Conservation (phyloP, 2,113 vertebrate species). For the Lampris incognitus region DNA sequence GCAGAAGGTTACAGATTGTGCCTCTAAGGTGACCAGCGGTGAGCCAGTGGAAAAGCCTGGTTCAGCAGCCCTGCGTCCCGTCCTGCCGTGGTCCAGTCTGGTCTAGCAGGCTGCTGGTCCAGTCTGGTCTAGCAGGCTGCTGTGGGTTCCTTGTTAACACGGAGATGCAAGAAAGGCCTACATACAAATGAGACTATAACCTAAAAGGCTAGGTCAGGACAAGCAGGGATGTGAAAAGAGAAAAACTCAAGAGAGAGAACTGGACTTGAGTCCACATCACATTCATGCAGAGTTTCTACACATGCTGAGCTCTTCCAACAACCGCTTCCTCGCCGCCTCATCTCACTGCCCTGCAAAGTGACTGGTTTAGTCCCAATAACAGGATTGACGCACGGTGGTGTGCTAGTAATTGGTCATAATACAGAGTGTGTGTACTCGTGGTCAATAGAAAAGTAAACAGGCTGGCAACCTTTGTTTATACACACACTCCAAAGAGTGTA, state of each 20-base stretch:
- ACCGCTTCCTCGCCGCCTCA: not conserved
- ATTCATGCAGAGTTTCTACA: slow-evolving; percentile 63
- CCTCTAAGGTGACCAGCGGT: not conserved
- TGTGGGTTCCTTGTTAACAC: too few species aligned
- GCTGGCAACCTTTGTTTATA: slow-evolving; percentile 12
- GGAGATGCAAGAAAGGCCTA: not conserved
- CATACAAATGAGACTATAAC: not conserved
- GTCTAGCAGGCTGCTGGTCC: not conserved
- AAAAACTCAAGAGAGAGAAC: slow-evolving; percentile 4
- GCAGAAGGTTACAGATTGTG: too few species aligned
- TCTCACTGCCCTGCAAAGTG: not conserved
- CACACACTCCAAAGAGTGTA: slow-evolving; percentile 22
- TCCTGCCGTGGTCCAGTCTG: not conserved
- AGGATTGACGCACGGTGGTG: not conserved
- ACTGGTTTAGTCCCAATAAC: slow-evolving; percentile 51
- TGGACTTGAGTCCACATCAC: slow-evolving; percentile 24
- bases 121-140: not conserved
- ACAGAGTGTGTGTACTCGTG: slow-evolving; percentile 17
- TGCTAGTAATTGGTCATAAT: slow-evolving; percentile 43
- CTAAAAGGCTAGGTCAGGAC: not conserved
- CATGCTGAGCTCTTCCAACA: slow-evolving; percentile 44
- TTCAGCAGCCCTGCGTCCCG: not conserved
- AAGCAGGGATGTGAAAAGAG: not conserved
- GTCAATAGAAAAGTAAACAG: not conserved
- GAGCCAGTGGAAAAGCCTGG: not conserved